Percentiles rank a stretch among this genome's conserved stretches.
Conservation (phyloP, 2,113 vertebrate genomes). For the Zosterops pallidus region DNA sequence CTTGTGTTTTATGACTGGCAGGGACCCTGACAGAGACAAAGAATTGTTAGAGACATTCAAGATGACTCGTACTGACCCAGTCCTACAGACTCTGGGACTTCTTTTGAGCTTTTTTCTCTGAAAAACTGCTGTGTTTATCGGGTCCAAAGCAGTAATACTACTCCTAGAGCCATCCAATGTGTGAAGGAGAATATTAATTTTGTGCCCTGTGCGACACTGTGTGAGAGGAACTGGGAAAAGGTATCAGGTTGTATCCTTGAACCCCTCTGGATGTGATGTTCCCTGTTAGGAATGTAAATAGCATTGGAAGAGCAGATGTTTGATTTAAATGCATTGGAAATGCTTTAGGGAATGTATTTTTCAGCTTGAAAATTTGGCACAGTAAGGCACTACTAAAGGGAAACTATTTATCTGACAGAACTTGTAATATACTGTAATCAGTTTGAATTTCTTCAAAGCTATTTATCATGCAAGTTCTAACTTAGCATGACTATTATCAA, state of each 20-base stretch:
- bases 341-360: neutral
- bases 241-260: neutral
- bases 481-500: neutral
- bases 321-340: neutral
- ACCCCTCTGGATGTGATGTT: neutral
- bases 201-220: neutral
- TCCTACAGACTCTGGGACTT: neutral
- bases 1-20: neutral
- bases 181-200: neutral
- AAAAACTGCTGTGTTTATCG: neutral
- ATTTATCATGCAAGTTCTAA: neutral
- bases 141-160: neutral
- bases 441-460: neutral
- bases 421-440: neutral
- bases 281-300: neutral
- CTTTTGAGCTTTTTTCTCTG: neutral
- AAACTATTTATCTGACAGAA: neutral
- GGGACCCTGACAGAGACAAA: neutral
- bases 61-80: neutral
- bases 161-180: neutral
- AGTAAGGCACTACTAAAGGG: neutral
- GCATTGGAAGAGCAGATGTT: neutral
- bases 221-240: neutral
- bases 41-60: neutral
- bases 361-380: neutral